Base-by-base conservation (phyloP, 2,113 vertebrate species). In the Clarias magur region DNA sequence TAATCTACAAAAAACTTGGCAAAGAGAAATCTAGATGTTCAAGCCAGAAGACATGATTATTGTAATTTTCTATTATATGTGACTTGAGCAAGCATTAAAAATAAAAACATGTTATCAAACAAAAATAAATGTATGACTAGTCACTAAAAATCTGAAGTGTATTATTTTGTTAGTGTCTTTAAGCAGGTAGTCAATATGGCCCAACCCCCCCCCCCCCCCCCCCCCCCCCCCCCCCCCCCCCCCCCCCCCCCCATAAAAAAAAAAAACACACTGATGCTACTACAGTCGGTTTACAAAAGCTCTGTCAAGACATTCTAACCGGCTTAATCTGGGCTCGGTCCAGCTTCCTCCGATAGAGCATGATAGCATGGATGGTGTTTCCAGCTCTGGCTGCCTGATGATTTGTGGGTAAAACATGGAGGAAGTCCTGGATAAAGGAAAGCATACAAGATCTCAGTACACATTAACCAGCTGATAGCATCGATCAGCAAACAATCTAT, bases 241-340 rank as follows among this genome's bases (percentile, higher is more conserved):
- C n/a, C n/a, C n/a, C n/a, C n/a, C n/a, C n/a, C n/a, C n/a, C n/a
- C n/a, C 21, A 83, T 21, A 56, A 65, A 54, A 65, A 25, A 23
- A 73, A 21, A 12, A 27, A 16, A 30, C 34, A 38, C 34, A 38
- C 34, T 34, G 38, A 54, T 67, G 48, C 17, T 57, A 57, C 57
- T 83, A 83, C 63, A 53, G 34, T 57, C 54, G 34, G 19, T 30
- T 48, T 68, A 54, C 1, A 57, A 23, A 16, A 59, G 27, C 10
- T 19, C 25, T 10, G 1, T 9, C 23, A 78, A 42, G 23, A 25
- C 15, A 0, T 7, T 95, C 97, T 63, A 93, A 99, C 98, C 48
- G 98, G 98, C 87, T 97, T 97, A 89, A 99, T 95, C 89, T 99
- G 97, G 76, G 98, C 97, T 80, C 98, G 93, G 94, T 99, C 98